Evolutionary conservation across 2,113 vertebrate genomes (phyloP).

Genomic region (Sinocyclocheilus anophthalmus): DNA sequence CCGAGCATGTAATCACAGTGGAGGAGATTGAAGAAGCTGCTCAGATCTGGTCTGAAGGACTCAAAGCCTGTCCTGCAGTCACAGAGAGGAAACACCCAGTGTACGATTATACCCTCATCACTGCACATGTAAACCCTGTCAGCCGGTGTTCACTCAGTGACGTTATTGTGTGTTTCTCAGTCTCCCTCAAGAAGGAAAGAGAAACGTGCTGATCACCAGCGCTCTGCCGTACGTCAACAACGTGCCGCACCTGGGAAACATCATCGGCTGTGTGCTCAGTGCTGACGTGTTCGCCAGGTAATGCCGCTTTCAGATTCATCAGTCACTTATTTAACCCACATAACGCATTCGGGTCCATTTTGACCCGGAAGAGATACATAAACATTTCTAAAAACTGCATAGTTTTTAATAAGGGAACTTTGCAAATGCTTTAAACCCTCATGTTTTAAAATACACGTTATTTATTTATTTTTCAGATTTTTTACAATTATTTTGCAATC

Average conservation of each 20-base stretch:
- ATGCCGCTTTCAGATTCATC: background rate
- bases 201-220: conserved; percentile 90
- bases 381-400: too few species aligned
- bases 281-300: conserved; percentile 93
- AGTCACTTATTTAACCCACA: too few species aligned
- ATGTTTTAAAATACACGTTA: too few species aligned
- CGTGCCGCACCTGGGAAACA: conserved; percentile 95
- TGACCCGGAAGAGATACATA: too few species aligned
- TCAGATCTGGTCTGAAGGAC: conserved; percentile 74
- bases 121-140: background rate
- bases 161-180: conserved; percentile 64
- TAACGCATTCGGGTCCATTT: too few species aligned
- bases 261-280: conserved; percentile 96
- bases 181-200: conserved; percentile 83
- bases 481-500: too few species aligned
- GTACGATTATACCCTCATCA: conserved; percentile 71
- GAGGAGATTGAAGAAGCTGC: conserved; percentile 82
- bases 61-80: conserved; percentile 55
- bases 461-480: too few species aligned
- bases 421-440: too few species aligned
- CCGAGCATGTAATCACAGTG: conserved; percentile 74
- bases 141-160: background rate
- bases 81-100: conserved; percentile 79
- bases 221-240: conserved; percentile 97
- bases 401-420: too few species aligned